A percentile compares a stretch with the other conserved stretches of the same genome.
Conservation (phyloP, 2,888 invertebrate species). For the Melolontha melolontha region DNA sequence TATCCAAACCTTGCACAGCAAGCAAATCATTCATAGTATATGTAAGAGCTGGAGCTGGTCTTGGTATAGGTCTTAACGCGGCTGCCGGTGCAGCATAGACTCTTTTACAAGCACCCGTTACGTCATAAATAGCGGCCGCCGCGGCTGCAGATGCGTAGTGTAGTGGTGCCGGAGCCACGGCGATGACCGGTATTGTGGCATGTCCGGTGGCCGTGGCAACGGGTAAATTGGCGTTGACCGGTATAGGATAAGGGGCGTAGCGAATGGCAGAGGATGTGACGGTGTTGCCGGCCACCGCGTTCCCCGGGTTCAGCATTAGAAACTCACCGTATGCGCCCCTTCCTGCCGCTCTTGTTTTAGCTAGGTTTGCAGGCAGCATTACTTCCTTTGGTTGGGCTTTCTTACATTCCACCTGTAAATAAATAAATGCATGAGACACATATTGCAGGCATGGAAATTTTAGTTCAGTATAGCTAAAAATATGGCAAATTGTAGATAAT, state of each 20-base stretch:
- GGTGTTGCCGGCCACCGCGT: constrained; percentile 63
- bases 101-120: constrained; percentile 67
- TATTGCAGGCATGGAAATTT: background rate
- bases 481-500: background rate
- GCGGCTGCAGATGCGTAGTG: constrained; percentile 54
- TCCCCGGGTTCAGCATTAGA: constrained; percentile 82
- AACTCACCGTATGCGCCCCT: constrained; percentile 99
- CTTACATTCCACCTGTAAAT: constrained; percentile 97
- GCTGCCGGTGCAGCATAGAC: constrained; percentile 72
- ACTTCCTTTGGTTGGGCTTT: constrained; percentile 99
- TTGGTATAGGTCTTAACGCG: constrained; percentile 65
- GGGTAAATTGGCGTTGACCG: constrained; percentile 63
- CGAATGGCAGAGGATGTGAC: constrained; percentile 68
- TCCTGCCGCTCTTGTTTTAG: constrained; percentile 94
- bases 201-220: constrained; percentile 54
- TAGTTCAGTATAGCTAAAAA: background rate
- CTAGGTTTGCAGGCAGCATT: constrained; percentile 97
- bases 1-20: constrained; percentile 76
- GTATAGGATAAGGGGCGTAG: constrained; percentile 74
- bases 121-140: constrained; percentile 66
- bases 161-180: constrained; percentile 45
- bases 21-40: constrained; percentile 80
- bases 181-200: constrained; percentile 58
- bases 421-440: constrained; percentile 16
- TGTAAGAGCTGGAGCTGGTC: constrained; percentile 71